Conservation (phyloP, 2,797 vertebrate genomes). For the Cephalopachus bancanus region DNA sequence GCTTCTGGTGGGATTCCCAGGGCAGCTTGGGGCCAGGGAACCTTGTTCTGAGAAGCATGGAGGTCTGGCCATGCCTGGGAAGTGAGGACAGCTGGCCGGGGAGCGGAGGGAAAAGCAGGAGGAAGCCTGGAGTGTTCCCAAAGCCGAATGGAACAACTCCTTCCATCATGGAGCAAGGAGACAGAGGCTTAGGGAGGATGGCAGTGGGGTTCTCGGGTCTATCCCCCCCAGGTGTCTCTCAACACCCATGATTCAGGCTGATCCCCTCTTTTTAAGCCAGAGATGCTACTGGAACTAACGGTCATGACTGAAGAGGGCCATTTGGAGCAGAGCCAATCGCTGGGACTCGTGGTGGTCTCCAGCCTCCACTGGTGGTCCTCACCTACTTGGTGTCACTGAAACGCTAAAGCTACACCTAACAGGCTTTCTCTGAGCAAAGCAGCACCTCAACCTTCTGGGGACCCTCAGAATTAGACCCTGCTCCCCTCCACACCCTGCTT, state of each 20-base stretch:
- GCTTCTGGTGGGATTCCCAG: neutral
- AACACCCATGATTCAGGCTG: neutral
- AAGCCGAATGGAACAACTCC: neutral
- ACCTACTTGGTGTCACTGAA: neutral
- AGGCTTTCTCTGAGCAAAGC: neutral
- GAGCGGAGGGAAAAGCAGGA: neutral
- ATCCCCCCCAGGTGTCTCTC: neutral
- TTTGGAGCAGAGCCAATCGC: neutral
- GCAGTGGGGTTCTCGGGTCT: neutral
- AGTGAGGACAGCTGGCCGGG: neutral
- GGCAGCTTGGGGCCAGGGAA: neutral
- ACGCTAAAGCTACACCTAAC: too few species aligned
- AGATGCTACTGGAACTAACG: neutral
- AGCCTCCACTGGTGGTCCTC: neutral
- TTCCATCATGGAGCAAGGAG: neutral
- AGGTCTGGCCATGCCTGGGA: neutral
- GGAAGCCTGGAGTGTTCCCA: neutral
- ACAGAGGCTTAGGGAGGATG: neutral
- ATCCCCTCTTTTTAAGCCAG: neutral
- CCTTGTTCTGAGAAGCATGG: neutral
- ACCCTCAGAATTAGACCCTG: neutral
- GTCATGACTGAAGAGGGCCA: neutral
- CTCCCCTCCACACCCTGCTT: neutral
- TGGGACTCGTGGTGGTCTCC: neutral
- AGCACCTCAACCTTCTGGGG: neutral